Evolutionary conservation across 2,888 invertebrate species (phyloP), one percentile per base, ranked within the genome.

Genomic region (Galeopsomyia nigrocyanea): DNA sequence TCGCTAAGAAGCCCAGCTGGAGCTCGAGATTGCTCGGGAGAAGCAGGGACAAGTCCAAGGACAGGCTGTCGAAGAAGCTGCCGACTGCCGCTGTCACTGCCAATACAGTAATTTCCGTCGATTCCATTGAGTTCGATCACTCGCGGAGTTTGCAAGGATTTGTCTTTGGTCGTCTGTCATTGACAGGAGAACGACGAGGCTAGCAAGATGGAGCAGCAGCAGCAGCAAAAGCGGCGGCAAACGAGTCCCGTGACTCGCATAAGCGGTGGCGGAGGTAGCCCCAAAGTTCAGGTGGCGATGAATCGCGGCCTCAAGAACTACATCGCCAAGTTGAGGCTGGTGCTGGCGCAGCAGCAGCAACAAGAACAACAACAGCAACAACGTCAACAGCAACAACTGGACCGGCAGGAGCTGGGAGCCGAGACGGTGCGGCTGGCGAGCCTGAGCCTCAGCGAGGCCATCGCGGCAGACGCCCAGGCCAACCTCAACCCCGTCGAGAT

Each of bases 271-370:
- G 69, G n/a, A 71, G 66, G n/a, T 3, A 79, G 75, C 1, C 77
- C 78, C 2, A 80, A 77, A 19, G 77, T 78, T 5, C 78, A 78
- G 10, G 56, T 79, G 21, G 79, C 77, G 5, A 77, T 80, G 76
- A 78, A 79, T 50, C 75, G 67, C 2, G 80, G 79, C 1, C 74
- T 82, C 22, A 79, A 77, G 65, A 78, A 75, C 51, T 83, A 82
- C 57, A 79, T 83, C 9, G 79, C 77, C 63, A 81, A 77, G 49
- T 19, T 83, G 63, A 81, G 80, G 57, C 68, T 71, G 14, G 77
- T 79, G 7, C 60, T 82, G 7, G 63, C 74, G 21, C 3, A 56
- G 1, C 51, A 62, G n/a, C 53, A 55, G 55, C 22, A 76, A 5
- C 26, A 26, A 5, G 3, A 26, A 5, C 77, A 73, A 0, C 74